Base-by-base conservation (phyloP, 2,888 invertebrate species). In the Tetranychus piercei region DNA sequence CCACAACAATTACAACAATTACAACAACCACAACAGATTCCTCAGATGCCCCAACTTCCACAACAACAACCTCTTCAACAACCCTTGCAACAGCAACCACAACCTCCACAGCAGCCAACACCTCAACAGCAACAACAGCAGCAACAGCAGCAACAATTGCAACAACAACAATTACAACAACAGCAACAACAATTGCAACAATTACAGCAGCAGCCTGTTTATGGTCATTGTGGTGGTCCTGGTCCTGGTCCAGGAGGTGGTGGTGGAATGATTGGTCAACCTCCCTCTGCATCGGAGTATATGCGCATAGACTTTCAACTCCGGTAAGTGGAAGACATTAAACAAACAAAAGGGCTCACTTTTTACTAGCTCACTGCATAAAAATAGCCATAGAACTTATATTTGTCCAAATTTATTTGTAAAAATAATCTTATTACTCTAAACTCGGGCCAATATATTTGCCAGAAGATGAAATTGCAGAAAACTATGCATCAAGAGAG, bases 31-130 rank as follows among this genome's bases (percentile, higher is more conserved):
- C 74, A 73, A 71, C 75, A 55, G 45, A n/a, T 22, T 23, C 20
- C 64, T 22, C 74, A 73, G 44, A 73, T 44, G 64, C 15, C 20
- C 34, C 34, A 34, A 44, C 65, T 22, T 65, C 71, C 11, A 55
- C 65, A 66, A 74, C 72, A 74, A 72, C 71, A 71, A 23, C 55
- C 72, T 72, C 75, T 74, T 45, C 73, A 71, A 82, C 84, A 6
- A 84, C 84, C 79, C 82, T 78, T 22, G 74, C 44, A 71, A 71
- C 73, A 73, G 55, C 73, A 45, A 73, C 15, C 22, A 18, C 22
- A 20, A 55, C 43, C 34, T 11, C 45, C 18, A 20, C 74, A 15
- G 18, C 55, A 9, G 15, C 55, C 9, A 55, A 18, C 15, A 18
- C 67, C 65, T n/a, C 71, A 34, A 34, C 34, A 18, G 11, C 43